These are phyloP conservation scores for Lasioglossum oenotherae DNA, from an alignment of 2,888 invertebrate genomes.

Conservation along the genomic window DNA sequence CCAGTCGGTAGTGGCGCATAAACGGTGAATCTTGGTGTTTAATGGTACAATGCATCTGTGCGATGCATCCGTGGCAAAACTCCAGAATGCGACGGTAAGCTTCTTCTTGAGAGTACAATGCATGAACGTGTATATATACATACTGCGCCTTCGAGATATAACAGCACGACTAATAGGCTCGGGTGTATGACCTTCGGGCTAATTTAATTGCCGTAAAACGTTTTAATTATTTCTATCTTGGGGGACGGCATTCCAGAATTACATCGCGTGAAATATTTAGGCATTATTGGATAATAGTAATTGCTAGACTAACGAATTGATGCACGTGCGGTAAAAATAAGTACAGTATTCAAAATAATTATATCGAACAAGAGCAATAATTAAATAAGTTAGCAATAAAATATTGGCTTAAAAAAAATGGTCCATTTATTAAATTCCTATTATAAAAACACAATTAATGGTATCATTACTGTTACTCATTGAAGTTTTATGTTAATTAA, in stretches of 20 bases:
- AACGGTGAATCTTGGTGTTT: slow-evolving; percentile 21
- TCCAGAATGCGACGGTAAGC: slow-evolving; percentile 19
- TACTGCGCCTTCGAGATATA: neutral
- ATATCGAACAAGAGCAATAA: too few relatives aligned
- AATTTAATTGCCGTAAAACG: neutral
- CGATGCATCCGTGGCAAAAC: slow-evolving; percentile 22
- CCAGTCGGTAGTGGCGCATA: neutral
- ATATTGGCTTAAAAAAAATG: too few relatives aligned
- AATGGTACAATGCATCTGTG: slow-evolving; percentile 4
- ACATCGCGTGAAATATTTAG: neutral
- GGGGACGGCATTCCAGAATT: neutral
- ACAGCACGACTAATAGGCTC: neutral
- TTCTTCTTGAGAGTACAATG: neutral
- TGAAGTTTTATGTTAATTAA: too few relatives aligned
- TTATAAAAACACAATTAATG: too few relatives aligned
- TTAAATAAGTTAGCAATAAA: too few relatives aligned
- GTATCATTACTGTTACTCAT: too few relatives aligned
- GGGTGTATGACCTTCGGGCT: neutral
- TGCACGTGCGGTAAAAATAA: neutral
- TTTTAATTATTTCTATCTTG: neutral
- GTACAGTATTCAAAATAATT: too few relatives aligned
- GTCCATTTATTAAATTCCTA: too few relatives aligned
- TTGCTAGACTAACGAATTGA: neutral
- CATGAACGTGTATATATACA: neutral
- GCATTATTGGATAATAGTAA: too few relatives aligned